Evolutionary conservation across 2,113 vertebrate genomes (phyloP).

Genomic region (Erpornis zantholeuca): DNA sequence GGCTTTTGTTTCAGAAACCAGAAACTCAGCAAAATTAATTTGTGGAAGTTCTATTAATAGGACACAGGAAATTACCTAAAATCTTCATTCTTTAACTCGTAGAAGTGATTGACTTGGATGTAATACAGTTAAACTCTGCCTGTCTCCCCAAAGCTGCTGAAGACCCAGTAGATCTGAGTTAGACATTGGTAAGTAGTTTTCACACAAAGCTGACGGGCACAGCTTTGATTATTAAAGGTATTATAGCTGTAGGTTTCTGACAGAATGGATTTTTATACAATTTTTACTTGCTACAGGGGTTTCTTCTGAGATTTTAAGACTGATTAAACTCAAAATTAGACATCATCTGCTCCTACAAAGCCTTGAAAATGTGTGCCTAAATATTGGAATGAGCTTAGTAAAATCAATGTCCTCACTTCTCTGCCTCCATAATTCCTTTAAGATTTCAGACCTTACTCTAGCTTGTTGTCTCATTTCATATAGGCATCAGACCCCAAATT

Average conservation of each 20-base stretch:
- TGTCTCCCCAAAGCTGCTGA: not conserved
- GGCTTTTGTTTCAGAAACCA: slow-evolving; percentile 33
- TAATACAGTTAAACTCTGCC: not conserved
- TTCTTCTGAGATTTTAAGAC: not conserved
- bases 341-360: not conserved
- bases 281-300: not conserved
- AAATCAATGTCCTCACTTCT: not conserved
- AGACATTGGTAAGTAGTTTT: not conserved
- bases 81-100: not conserved
- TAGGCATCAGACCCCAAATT: not conserved
- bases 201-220: not conserved
- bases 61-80: not conserved
- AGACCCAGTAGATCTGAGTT: not conserved
- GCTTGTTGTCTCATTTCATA: not conserved
- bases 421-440: not conserved
- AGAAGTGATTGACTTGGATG: not conserved
- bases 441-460: not conserved
- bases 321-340: not conserved
- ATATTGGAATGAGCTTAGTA: not conserved
- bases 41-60: not conserved
- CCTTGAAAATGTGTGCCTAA: not conserved
- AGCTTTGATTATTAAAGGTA: not conserved
- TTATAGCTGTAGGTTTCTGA: not conserved
- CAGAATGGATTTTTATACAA: not conserved
- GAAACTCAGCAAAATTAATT: slow-evolving; percentile 1